Base-by-base conservation (phyloP, 2,113 vertebrate genomes). In the Ardeotis arabs region DNA sequence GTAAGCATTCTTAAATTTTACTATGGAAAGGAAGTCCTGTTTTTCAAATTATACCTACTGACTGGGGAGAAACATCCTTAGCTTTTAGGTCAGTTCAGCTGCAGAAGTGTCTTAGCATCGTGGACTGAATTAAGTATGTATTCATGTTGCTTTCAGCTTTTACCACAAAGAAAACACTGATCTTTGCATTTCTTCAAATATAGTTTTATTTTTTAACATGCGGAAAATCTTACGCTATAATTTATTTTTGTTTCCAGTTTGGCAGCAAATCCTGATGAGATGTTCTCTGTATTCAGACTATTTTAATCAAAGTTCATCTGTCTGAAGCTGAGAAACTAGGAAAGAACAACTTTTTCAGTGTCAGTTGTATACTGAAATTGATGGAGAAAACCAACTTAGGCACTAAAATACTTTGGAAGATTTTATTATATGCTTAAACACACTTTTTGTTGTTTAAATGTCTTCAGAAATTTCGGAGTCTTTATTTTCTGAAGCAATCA, bases 251-350 rank as follows among this genome's bases (percentile, higher is more conserved):
- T 22, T 44, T 64, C 10, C 39, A 27, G 4, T 89, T 87, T 91
- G 87, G 33, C 58, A 93, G 49, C 19, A 79, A 60, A 31, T 83
- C 27, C 39, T 64, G 27, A 55, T 89, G 90, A 82, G 44, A 58
- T 7, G 39, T 35, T 91, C 31, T 93, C 39, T 87, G 6, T 18
- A 7, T 78, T 93, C 29, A 68, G 53, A 45, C 24, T 85, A 52
- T 90, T 84, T 87, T 84, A 79, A 72, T 76, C 27, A 21, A 82
- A 89, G 24, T 79, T 96, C 22, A 44, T 92, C 70, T 94, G 58
- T 44, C 49, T 70, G 53, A 92, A 84, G n/a, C 24, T 82, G 22
- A 24, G 50, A 83, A 76, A 69, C 6, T 49, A 74, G 63, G 35
- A 94, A 73, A 50, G 14, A 16, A 60, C 29, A 72, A 23, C 10